phyloP scores from a whole-genome alignment of 2,888 invertebrate genomes.

The Cryptocephalus moraei region DNA sequence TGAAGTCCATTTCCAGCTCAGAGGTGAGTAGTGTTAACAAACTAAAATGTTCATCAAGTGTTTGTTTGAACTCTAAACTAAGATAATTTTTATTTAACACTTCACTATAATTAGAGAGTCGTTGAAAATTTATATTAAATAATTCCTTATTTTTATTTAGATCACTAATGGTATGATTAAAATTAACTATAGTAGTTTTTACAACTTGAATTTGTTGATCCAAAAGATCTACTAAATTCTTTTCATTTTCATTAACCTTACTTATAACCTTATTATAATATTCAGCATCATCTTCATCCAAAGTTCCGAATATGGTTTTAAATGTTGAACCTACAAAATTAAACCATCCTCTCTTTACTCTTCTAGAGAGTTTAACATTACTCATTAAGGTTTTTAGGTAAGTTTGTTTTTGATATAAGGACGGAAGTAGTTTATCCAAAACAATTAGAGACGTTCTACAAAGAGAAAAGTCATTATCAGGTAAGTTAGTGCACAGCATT shows the following conservation, averaged over 20 bases:
- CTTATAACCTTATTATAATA: slow-evolving; percentile 7
- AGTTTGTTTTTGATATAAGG: slow-evolving; percentile 1
- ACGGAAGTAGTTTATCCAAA: slow-evolving; percentile 1
- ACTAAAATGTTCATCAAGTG: slow-evolving; percentile 6
- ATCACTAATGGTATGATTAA: slow-evolving; percentile 5
- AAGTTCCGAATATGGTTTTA: slow-evolving; percentile 9
- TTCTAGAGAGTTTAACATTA: background rate
- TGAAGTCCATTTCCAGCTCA: slow-evolving; percentile 4
- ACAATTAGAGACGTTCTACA: slow-evolving; percentile 1
- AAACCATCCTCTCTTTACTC: slow-evolving; percentile 6
- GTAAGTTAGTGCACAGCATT: slow-evolving; percentile 1
- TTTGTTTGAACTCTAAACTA: slow-evolving; percentile 5
- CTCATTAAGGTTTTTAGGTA: background rate
- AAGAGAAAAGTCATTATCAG: background rate
- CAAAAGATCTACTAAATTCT: slow-evolving; percentile 3
- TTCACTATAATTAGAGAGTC: background rate
- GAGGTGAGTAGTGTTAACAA: slow-evolving; percentile 2
- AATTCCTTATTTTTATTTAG: slow-evolving; percentile 5
- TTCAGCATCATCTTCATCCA: slow-evolving; percentile 6
- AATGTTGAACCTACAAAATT: slow-evolving; percentile 5
- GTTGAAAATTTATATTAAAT: slow-evolving; percentile 5
- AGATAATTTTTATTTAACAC: slow-evolving; percentile 1
- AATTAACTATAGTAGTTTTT: slow-evolving; percentile 6
- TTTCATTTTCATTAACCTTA: slow-evolving; percentile 2
- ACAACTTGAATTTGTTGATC: slow-evolving; percentile 7